Percentiles rank a stretch among this genome's conserved stretches.
Conservation (phyloP, 1,140 invertebrate species). For the Bombus ignitus region DNA sequence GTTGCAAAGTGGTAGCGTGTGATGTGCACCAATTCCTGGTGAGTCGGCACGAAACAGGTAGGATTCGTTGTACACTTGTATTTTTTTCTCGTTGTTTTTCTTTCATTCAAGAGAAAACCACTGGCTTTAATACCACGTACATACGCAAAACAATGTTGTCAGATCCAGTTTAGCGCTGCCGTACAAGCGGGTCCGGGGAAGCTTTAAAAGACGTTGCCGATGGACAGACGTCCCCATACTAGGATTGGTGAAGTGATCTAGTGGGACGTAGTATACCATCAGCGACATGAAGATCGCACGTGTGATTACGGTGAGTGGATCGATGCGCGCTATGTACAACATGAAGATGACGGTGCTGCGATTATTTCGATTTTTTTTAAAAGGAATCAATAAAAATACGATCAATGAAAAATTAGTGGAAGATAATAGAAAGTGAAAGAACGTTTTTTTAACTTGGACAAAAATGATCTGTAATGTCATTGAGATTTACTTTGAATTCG, state of each 20-base stretch:
- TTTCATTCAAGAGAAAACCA: conserved; percentile 19
- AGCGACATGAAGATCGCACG: conserved; percentile 64
- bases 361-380: neutral
- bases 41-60: neutral
- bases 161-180: conserved; percentile 22
- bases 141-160: conserved; percentile 43
- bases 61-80: neutral
- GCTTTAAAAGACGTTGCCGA: conserved; percentile 64
- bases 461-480: neutral
- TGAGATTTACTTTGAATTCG: neutral
- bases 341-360: neutral
- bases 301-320: conserved; percentile 64
- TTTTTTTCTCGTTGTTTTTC: neutral
- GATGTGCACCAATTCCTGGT: neutral
- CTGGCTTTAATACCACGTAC: too few relatives aligned
- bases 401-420: neutral
- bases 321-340: neutral
- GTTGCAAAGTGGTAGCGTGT: neutral
- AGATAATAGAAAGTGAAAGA: neutral
- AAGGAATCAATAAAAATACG: neutral
- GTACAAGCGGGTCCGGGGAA: conserved; percentile 23
- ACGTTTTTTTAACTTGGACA: neutral
- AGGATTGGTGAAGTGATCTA: conserved; percentile 57
- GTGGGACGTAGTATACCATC: conserved; percentile 44
- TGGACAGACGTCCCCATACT: conserved; percentile 37